Percentiles rank a stretch among this genome's conserved stretches.
phyloP scores from a whole-genome alignment of 92 coral and sea anemone genomes.

The Nematostella vectensis region DNA sequence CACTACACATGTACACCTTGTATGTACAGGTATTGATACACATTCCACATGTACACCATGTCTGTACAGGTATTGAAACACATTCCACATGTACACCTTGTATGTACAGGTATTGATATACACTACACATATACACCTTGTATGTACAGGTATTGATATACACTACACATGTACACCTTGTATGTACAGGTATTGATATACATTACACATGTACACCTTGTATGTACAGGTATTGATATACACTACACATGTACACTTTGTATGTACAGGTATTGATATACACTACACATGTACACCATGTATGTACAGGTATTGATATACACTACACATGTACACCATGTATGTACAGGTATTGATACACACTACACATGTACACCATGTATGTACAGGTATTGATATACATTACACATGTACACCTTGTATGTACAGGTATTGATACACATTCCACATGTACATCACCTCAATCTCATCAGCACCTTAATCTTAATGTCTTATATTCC shows the following conservation, averaged over 20 bases:
- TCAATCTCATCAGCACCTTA: too few relatives aligned
- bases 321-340: conserved; percentile 75
- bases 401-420: not conserved
- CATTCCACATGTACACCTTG: too few relatives aligned
- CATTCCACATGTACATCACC: not conserved
- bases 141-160: conserved; percentile 55
- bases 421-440: not conserved
- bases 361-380: not conserved
- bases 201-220: not conserved
- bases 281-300: too few relatives aligned
- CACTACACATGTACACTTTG: not conserved
- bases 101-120: too few relatives aligned
- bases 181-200: not conserved
- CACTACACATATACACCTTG: conserved; percentile 74
- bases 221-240: not conserved
- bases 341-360: conserved; percentile 55
- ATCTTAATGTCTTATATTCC: too few relatives aligned
- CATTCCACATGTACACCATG: not conserved
- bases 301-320: too few relatives aligned
- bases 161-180: not conserved
- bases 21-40: not conserved
- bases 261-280: not conserved
- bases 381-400: not conserved
- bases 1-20: not conserved
- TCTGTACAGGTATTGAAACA: not conserved